phyloP scores from a whole-genome alignment of 53 echinoderm and acorn worm species.

The Crossaster papposus region DNA sequence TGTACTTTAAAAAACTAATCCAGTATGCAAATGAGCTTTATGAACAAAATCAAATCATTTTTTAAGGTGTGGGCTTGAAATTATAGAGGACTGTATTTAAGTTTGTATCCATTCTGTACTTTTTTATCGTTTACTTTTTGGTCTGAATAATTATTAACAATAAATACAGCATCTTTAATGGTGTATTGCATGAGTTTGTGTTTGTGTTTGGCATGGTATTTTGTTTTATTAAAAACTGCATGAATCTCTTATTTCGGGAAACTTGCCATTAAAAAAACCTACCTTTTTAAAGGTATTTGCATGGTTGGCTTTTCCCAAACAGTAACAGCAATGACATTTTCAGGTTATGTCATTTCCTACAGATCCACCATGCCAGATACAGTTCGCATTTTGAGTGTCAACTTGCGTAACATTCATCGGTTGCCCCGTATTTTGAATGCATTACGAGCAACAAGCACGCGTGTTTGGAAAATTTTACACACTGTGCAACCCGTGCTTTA shows the following conservation, averaged over 20 bases:
- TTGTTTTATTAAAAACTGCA: not conserved
- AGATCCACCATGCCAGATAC: too few species aligned
- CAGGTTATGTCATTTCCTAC: too few species aligned
- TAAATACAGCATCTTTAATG: not conserved
- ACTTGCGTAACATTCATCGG: too few species aligned
- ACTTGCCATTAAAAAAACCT: not conserved
- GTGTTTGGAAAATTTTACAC: too few species aligned
- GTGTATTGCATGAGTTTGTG: not conserved
- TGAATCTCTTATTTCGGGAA: not conserved
- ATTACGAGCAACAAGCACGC: too few species aligned
- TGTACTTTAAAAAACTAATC: not conserved
- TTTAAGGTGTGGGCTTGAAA: not conserved
- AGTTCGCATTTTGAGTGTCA: too few species aligned
- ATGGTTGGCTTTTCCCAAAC: too few species aligned
- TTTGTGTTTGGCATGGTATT: not conserved
- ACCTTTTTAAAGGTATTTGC: too few species aligned
- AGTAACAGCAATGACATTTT: too few species aligned
- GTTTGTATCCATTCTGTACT: too few species aligned
- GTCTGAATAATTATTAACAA: not conserved
- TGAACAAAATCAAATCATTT: slow-evolving; percentile 1
- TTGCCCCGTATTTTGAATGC: too few species aligned
- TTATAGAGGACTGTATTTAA: not conserved
- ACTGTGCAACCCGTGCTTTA: too few species aligned
- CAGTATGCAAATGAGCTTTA: slow-evolving; percentile 18
- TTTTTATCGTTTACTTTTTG: not conserved